A percentile compares a stretch with the other conserved stretches of the same genome.
phyloP scores from a whole-genome alignment of 2,888 invertebrate genomes.

The Dolichopus griseipennis region DNA sequence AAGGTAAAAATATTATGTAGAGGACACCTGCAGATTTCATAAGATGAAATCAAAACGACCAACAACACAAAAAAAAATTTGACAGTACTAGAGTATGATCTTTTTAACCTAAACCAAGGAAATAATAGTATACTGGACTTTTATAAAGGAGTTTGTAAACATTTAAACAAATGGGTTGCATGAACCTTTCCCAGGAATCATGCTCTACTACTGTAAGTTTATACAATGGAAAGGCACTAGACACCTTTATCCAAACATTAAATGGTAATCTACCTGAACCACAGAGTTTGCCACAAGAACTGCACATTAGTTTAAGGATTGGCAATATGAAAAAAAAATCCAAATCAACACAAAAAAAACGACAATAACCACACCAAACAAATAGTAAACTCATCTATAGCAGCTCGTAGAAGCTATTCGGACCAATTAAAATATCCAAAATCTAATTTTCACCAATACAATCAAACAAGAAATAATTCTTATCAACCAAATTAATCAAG shows the following conservation, averaged over 20 bases:
- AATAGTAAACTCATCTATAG: background rate
- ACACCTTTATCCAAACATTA: conserved; percentile 18
- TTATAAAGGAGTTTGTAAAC: conserved; percentile 13
- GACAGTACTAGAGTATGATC: conserved; percentile 22
- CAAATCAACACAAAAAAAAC: background rate
- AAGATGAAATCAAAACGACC: too few species aligned
- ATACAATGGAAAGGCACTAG: conserved; percentile 15
- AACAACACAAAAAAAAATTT: conserved; percentile 17
- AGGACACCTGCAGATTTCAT: too few species aligned
- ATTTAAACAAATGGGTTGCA: conserved; percentile 17
- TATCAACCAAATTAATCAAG: background rate
- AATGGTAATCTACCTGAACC: conserved; percentile 22
- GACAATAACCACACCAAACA: background rate
- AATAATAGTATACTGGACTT: conserved; percentile 10
- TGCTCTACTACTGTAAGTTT: conserved; percentile 10
- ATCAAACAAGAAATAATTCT: background rate
- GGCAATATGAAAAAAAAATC: background rate
- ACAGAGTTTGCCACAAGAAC: conserved; percentile 21
- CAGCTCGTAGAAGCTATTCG: too few species aligned
- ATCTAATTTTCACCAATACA: background rate
- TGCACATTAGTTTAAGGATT: conserved; percentile 19
- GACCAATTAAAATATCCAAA: too few species aligned
- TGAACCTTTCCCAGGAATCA: conserved; percentile 14
- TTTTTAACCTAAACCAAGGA: conserved; percentile 19
- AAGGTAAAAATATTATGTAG: too few species aligned